Evolutionary conservation across 2,888 invertebrate species (phyloP), one percentile per base, ranked within the genome.

Genomic region (Onthophagus sagittarius): DNA sequence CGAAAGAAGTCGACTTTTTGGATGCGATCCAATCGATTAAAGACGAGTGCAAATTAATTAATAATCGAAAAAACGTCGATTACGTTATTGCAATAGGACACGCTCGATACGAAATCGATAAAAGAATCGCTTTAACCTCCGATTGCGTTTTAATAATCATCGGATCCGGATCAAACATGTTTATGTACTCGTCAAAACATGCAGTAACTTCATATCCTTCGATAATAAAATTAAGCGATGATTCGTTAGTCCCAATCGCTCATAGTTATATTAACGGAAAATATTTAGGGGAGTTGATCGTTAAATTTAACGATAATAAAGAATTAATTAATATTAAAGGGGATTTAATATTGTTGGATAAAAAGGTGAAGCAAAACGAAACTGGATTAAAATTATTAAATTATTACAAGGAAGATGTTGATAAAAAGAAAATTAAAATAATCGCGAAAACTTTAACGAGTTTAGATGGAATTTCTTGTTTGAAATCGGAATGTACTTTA

Each of bases 321-420:
- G 91, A 94, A 81, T 85, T 96, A 2, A 83, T 87, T 0, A 82
- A 84, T 0, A 92, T 90, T 80, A 82, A 87, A 76, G 97, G 97
- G 0, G 90, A 92, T 77, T 96, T 97, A 0, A 89, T 94, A 73
- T 86, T 96, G 7, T 85, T 97, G 71, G 88, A 94, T 80, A 85
- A 85, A 6, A 86, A 84, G 0, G 84, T 94, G 69, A 87, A 89
- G 0, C 89, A 93, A 87, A 94, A 93, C 72, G 78, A 86, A 63
- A 90, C 90, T 73, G 85, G 93, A 0, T 82, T 93, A 15, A 80
- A 86, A 0, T 86, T 91, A 53, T 84, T 96, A 0, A 86, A 91
- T 3, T 80, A 83, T 0, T 93, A 91, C 85, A 87, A 89, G 64
- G 87, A 86, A 9, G 88, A 88, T 75, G 86, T 90, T 9, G 84